These are phyloP conservation scores for Papilio polytes DNA, from an alignment of 1,140 invertebrate species.

Conservation along the genomic window DNA sequence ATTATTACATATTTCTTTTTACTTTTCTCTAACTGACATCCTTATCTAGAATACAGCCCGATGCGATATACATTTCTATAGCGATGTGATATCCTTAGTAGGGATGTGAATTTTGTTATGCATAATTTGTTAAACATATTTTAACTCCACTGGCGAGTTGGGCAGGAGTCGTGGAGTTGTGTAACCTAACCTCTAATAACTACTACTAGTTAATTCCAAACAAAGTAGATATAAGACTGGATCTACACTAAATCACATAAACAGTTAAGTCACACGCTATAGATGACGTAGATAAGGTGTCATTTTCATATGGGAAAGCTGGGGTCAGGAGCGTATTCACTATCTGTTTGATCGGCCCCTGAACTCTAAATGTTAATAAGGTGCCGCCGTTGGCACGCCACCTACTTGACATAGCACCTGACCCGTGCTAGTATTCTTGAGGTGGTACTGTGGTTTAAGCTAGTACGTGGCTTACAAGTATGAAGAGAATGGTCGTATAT, in stretches of 20 bases:
- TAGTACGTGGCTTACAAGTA: neutral
- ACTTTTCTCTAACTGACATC: too few species aligned
- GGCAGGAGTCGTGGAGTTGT: too few species aligned
- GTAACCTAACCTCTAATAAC: neutral
- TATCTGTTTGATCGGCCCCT: constrained; percentile 70
- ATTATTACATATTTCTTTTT: too few species aligned
- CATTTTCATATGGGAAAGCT: constrained; percentile 59
- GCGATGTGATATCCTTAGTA: too few species aligned
- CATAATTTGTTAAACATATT: neutral
- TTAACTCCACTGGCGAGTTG: neutral
- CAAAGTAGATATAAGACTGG: neutral
- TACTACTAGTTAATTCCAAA: constrained; percentile 31
- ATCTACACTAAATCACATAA: constrained; percentile 20
- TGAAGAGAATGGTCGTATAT: too few species aligned
- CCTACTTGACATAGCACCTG: constrained; percentile 54
- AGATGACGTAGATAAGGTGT: constrained; percentile 56
- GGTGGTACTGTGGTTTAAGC: neutral
- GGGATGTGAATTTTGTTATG: too few species aligned
- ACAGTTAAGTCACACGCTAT: constrained; percentile 52
- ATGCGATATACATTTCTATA: too few species aligned
- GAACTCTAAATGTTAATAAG: constrained; percentile 70
- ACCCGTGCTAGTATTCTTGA: neutral
- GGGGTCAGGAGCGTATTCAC: constrained; percentile 53
- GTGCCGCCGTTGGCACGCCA: constrained; percentile 51
- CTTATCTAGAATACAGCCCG: too few species aligned